Percentiles rank a stretch among this genome's conserved stretches.
These are phyloP conservation scores for Cartodere bifasciata DNA, from an alignment of 2,888 invertebrate genomes.

Conservation along the genomic window DNA sequence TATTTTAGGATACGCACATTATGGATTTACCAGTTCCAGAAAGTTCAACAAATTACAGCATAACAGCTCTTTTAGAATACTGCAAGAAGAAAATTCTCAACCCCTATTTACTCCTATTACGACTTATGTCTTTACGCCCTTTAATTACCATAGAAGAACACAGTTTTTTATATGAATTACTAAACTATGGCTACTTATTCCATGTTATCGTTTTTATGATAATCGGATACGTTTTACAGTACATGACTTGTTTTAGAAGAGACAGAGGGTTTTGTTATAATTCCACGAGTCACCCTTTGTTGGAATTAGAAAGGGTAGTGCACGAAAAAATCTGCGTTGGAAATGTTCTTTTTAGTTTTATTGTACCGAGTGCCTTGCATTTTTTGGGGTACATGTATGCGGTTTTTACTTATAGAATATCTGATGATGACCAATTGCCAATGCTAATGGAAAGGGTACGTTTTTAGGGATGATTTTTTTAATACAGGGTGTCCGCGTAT, in stretches of 20 bases:
- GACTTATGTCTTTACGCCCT: slow-evolving; percentile 64
- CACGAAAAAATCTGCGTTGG: slow-evolving; percentile 57
- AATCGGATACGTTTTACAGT: slow-evolving; percentile 63
- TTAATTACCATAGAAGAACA: slow-evolving; percentile 49
- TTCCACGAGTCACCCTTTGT: slow-evolving; percentile 13
- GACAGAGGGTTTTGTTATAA: slow-evolving; percentile 61
- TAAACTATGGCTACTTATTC: slow-evolving; percentile 55
- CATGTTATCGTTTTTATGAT: slow-evolving; percentile 54
- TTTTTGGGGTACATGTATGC: slow-evolving; percentile 61
- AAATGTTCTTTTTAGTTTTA: slow-evolving; percentile 56
- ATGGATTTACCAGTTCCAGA: slow-evolving; percentile 46
- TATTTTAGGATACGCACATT: no score
- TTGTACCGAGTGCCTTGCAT: slow-evolving; percentile 61
- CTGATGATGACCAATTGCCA: slow-evolving; percentile 71
- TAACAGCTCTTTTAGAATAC: slow-evolving; percentile 65
- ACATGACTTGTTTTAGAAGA: slow-evolving; percentile 62
- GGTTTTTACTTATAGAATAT: slow-evolving; percentile 57
- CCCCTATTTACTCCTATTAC: slow-evolving; percentile 62
- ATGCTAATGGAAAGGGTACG: slow-evolving; percentile 69
- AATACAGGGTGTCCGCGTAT: no score
- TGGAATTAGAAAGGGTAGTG: slow-evolving; percentile 20
- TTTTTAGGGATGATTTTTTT: no score
- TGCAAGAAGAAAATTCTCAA: slow-evolving; percentile 72
- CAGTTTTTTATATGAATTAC: slow-evolving; percentile 44
- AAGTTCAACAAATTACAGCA: slow-evolving; percentile 42